These are phyloP conservation scores for Drosophila nr. fundita DNA, from an alignment of 2,888 invertebrate species.

Conservation along the genomic window DNA sequence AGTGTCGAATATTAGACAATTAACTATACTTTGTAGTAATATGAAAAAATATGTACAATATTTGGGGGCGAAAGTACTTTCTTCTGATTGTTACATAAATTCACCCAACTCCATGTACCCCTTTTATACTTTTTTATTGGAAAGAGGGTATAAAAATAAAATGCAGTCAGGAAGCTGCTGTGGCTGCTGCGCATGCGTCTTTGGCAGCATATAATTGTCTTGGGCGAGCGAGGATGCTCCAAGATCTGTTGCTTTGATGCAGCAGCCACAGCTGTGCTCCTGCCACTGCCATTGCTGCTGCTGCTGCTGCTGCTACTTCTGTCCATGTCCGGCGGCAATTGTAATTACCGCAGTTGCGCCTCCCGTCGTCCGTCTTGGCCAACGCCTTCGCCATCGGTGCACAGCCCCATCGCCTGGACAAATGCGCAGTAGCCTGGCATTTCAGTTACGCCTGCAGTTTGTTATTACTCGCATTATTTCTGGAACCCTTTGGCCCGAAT, in stretches of 20 bases:
- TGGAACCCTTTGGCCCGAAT: conserved; percentile 60
- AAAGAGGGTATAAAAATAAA: conserved; percentile 52
- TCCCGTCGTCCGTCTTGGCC: conserved; percentile 77
- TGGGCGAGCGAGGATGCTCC: conserved; percentile 69
- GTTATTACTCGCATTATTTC: conserved; percentile 77
- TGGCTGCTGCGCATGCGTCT: conserved; percentile 71
- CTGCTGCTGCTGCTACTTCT: conserved; percentile 52
- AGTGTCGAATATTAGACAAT: neutral
- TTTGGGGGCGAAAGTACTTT: neutral
- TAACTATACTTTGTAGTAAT: neutral
- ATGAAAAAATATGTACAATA: too few species aligned
- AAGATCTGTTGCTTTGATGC: conserved; percentile 59
- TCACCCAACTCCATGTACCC: neutral
- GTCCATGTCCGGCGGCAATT: conserved; percentile 82
- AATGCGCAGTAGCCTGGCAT: conserved; percentile 80
- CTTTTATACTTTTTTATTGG: neutral
- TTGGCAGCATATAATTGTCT: conserved; percentile 79
- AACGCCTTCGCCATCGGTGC: conserved; percentile 67
- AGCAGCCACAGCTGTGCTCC: conserved; percentile 58
- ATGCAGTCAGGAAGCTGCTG: conserved; percentile 60
- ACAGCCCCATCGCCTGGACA: conserved; percentile 58
- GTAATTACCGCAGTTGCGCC: conserved; percentile 82
- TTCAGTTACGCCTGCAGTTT: conserved; percentile 80
- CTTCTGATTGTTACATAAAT: neutral
- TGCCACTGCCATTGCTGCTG: conserved; percentile 34